Evolutionary conservation across 1,140 invertebrate genomes (phyloP).

Genomic region (Hycleus cichorii): DNA sequence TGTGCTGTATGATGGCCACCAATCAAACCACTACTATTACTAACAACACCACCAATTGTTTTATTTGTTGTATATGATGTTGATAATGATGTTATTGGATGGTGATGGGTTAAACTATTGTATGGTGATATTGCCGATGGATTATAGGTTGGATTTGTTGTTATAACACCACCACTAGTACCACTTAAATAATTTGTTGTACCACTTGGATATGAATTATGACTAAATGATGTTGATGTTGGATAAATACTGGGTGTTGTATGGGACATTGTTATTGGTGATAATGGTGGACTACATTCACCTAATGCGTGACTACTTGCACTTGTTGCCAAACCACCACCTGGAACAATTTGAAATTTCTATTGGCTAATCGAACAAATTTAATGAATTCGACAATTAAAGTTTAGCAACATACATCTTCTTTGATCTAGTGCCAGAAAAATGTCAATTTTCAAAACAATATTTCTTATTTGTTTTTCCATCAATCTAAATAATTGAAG

Average conservation of each 20-base stretch:
- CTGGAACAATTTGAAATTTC: slow-evolving; percentile 13
- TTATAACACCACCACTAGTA: slow-evolving; percentile 2
- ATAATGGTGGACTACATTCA: slow-evolving; percentile 51
- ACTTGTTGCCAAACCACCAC: slow-evolving; percentile 47
- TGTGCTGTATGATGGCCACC: too few relatives aligned
- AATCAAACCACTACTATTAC: slow-evolving; percentile 18
- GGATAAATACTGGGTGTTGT: slow-evolving; percentile 42
- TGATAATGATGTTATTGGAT: too few relatives aligned
- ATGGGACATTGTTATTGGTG: slow-evolving; percentile 49
- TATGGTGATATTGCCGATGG: slow-evolving; percentile 40
- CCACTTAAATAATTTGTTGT: slow-evolving; percentile 7
- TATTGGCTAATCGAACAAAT: too few relatives aligned
- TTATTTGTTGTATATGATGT: slow-evolving; percentile 46
- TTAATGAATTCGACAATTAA: not conserved
- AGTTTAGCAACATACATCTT: not conserved
- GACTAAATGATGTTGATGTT: slow-evolving; percentile 42
- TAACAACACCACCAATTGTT: slow-evolving; percentile 21
- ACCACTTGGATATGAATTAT: slow-evolving; percentile 31
- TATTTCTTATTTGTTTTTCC: too few relatives aligned
- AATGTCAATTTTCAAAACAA: too few relatives aligned
- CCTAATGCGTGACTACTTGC: slow-evolving; percentile 51
- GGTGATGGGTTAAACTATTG: slow-evolving; percentile 45
- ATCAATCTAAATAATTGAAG: too few relatives aligned
- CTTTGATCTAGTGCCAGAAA: too few relatives aligned
- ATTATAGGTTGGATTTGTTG: slow-evolving; percentile 36